A percentile compares a stretch with the other conserved stretches of the same genome.
phyloP scores from a whole-genome alignment of 2,113 vertebrate species.

The Podiceps cristatus region DNA sequence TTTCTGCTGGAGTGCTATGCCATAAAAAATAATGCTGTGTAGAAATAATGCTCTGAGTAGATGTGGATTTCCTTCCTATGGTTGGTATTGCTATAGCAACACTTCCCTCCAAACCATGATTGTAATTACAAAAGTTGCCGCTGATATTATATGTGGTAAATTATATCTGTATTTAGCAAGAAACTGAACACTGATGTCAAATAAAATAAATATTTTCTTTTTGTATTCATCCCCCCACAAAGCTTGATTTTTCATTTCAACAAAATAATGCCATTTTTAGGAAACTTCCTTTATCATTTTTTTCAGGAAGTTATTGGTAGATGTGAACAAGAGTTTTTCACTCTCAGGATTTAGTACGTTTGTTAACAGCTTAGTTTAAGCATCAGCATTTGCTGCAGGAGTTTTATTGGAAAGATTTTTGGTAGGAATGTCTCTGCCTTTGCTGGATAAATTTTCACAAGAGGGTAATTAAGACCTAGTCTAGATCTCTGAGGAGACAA shows the following conservation, averaged over 20 bases:
- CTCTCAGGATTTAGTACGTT: background rate
- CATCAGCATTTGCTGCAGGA: background rate
- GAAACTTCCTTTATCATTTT: background rate
- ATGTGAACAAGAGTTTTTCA: background rate
- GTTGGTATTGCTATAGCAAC: conserved; percentile 17
- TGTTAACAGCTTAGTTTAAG: background rate
- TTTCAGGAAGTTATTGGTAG: background rate
- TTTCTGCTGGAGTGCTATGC: background rate
- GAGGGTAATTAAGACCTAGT: background rate
- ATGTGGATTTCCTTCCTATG: conserved; percentile 16
- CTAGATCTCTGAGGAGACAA: background rate
- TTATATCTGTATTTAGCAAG: background rate
- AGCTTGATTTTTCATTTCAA: background rate
- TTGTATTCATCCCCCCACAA: background rate
- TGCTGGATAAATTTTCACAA: background rate
- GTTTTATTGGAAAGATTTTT: background rate
- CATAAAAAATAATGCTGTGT: background rate
- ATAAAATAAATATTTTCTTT: background rate
- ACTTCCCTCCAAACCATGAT: background rate
- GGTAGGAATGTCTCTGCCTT: background rate
- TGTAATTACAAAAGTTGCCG: background rate
- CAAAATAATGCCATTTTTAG: background rate
- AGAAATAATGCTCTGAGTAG: background rate
- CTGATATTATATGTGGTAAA: background rate
- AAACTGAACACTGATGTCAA: background rate